phyloP scores from a whole-genome alignment of 2,797 vertebrate genomes.

The Okamejei kenojei region DNA sequence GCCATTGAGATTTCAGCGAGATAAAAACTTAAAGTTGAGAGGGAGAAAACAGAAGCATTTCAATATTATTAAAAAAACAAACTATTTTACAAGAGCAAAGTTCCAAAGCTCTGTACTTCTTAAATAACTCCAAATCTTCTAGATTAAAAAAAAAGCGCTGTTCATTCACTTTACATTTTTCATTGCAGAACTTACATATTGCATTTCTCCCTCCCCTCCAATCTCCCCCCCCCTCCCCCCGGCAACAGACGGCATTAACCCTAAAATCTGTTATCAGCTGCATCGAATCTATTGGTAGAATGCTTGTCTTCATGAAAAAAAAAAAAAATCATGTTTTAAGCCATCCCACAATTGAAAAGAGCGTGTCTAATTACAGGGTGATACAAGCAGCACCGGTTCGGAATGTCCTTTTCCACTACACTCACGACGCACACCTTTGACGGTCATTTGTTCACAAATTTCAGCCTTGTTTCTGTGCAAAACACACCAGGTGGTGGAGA shows the following conservation, averaged over 20 bases:
- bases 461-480: neutral
- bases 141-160: too few relatives aligned
- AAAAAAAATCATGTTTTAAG: neutral
- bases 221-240: too few relatives aligned
- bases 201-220: too few relatives aligned
- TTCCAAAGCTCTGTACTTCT: neutral
- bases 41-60: neutral
- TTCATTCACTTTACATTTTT: neutral
- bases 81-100: neutral
- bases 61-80: neutral
- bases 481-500: too few relatives aligned
- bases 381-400: neutral
- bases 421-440: neutral
- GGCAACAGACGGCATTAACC: neutral
- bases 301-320: neutral
- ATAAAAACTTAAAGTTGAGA: slow-evolving; percentile 77
- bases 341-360: neutral
- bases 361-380: neutral
- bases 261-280: neutral
- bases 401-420: neutral
- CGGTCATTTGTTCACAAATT: neutral
- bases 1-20: slow-evolving; percentile 99
- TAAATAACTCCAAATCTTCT: too few relatives aligned
- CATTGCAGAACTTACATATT: neutral
- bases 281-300: too few relatives aligned